Conservation (phyloP, 2,888 invertebrate species). For the Eustalomyia histrio region DNA sequence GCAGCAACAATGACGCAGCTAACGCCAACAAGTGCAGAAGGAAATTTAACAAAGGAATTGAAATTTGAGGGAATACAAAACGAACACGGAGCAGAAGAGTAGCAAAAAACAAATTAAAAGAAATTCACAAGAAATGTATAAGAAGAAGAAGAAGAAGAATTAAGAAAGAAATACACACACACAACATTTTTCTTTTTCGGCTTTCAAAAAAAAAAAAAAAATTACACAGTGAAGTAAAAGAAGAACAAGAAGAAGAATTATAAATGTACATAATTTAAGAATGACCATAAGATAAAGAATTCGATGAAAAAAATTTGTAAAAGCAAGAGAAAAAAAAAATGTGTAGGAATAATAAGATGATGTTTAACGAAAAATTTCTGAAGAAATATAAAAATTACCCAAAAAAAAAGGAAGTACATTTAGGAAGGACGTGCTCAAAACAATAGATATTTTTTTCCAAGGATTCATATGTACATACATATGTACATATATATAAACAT, state of each 20-base stretch:
- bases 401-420: slow-evolving; percentile 62
- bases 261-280: not conserved
- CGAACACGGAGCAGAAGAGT: slow-evolving; percentile 60
- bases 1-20: slow-evolving; percentile 40
- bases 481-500: not conserved
- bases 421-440: slow-evolving; percentile 65
- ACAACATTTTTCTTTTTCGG: slow-evolving; percentile 42
- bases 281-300: slow-evolving; percentile 1
- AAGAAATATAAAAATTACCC: not conserved
- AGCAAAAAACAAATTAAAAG: slow-evolving; percentile 23
- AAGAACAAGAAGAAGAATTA: too few species aligned
- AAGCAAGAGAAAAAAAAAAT: not conserved
- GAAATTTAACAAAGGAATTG: slow-evolving; percentile 46
- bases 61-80: slow-evolving; percentile 56
- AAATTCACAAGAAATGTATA: slow-evolving; percentile 48
- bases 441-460: slow-evolving; percentile 46
- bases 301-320: not conserved
- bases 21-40: slow-evolving; percentile 67
- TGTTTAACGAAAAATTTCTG: slow-evolving; percentile 4
- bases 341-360: slow-evolving; percentile 8
- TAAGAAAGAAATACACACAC: slow-evolving; percentile 22
- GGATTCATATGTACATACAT: slow-evolving; percentile 12
- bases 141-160: slow-evolving; percentile 24
- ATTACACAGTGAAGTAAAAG: too few species aligned
- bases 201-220: too few species aligned